Conservation (phyloP, 92 coral and sea anemone genomes). For the Heliopora coerulea region DNA sequence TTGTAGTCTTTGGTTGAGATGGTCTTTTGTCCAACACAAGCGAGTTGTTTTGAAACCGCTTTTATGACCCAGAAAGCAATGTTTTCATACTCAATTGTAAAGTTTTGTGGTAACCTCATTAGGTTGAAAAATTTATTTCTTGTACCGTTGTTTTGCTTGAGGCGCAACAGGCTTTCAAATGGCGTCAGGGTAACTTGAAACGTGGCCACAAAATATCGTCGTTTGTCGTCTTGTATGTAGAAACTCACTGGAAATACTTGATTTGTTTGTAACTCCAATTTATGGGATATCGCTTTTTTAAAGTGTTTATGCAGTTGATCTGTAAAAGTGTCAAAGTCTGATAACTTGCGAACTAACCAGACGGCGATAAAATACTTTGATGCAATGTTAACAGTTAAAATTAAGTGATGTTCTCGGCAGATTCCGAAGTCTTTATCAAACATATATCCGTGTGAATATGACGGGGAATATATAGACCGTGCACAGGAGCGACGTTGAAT, state of each 20-base stretch:
- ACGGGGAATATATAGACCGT: background rate
- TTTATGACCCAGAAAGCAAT: background rate
- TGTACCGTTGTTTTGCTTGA: background rate
- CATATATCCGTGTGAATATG: no score
- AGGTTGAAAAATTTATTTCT: background rate
- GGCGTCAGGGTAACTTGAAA: conserved; percentile 10
- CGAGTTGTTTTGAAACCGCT: conserved; percentile 1
- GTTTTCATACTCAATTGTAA: background rate
- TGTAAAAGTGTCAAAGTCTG: background rate
- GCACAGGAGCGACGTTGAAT: background rate
- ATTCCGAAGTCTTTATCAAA: background rate
- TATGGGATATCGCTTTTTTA: background rate
- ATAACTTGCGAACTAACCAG: background rate
- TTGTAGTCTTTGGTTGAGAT: background rate
- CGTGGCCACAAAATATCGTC: background rate
- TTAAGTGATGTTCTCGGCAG: conserved; percentile 9
- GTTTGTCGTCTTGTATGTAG: no score
- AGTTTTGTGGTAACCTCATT: background rate
- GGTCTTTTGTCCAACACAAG: background rate
- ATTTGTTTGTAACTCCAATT: background rate
- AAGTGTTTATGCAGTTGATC: background rate
- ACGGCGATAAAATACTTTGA: background rate
- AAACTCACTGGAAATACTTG: background rate
- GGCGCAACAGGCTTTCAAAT: background rate
- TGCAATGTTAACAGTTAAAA: background rate